Conservation (phyloP, 2,113 vertebrate species). For the Lanius collurio region DNA sequence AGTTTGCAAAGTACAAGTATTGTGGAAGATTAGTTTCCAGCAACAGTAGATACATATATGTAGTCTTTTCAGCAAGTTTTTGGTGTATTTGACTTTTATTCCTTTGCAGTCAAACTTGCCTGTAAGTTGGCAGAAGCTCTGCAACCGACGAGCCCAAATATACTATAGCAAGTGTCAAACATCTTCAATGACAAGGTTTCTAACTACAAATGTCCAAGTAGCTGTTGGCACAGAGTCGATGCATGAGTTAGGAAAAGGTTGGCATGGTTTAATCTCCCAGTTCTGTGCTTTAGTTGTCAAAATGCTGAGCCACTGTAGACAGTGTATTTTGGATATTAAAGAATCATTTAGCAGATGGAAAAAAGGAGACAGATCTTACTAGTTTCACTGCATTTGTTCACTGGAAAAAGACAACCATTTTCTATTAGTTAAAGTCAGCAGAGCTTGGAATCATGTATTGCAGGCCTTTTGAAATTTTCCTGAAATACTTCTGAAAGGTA, state of each 20-base stretch:
- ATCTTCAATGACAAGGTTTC: not conserved
- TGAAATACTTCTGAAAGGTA: not conserved
- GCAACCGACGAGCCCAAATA: not conserved
- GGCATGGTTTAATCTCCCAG: not conserved
- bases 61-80: not conserved
- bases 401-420: not conserved
- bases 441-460: not conserved
- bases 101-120: not conserved
- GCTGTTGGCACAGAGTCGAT: constrained; percentile 2
- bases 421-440: not conserved
- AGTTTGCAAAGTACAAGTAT: not conserved
- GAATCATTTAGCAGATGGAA: not conserved
- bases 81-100: not conserved
- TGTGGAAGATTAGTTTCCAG: not conserved
- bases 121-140: not conserved
- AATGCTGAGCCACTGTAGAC: constrained; percentile 16
- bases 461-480: not conserved
- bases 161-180: not conserved
- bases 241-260: not conserved
- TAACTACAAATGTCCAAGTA: not conserved
- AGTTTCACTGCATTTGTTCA: not conserved
- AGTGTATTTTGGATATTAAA: not conserved
- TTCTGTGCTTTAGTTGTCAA: constrained; percentile 36
- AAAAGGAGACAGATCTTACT: not conserved
- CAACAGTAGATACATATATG: not conserved